Evolutionary conservation across 2,797 vertebrate species (phyloP), one percentile per base, ranked within the genome.

Genomic region (Gallirallus australis): DNA sequence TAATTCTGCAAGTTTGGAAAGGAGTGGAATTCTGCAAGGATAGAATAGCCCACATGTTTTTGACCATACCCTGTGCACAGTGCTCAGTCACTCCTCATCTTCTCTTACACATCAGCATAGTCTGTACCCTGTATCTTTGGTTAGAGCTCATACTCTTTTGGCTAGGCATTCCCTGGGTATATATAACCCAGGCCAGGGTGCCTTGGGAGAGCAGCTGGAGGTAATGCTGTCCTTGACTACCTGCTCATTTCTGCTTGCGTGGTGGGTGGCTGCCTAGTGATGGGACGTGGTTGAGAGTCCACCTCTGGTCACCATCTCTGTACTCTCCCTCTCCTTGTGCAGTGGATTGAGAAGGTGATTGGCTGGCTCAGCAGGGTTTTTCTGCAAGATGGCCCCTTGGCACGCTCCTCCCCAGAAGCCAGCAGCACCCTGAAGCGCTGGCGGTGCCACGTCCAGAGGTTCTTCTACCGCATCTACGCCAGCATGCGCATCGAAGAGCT

Each of bases 401-500:
- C 96, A 76, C 33, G 47, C 47, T 21, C 95, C 5, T 94, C 94
- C 47, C 96, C 97, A 0, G 98, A 98, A 39, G 97, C 98, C 2
- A 95, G 92, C 86, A 96, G 97, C 61, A 97, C 98, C 12, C 93
- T 99, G 94, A 99, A 98, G 85, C 99, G 99, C 70, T 99, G 99
- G 99, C 98, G 99, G 14, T 99, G 99, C 94, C 99, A 99, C 3
- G 99, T 99, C 96, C 99, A 99, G 80, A 98, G 99, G 96, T 99
- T 99, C 96, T 99, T 99, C 97, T 99, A 99, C 97, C 98, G 98
- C 83, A 99, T 99, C 95, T 99, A 99, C 0, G 99, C 99, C 78
- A 98, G 98, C 97, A 99, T 99, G 98, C 98, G 99, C 97, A 99
- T 99, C 1, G 99, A 99, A 33, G 99, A 99, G 96, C 99, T 99